Conservation (phyloP, 1,140 invertebrate species). For the Euborellia annulipes region DNA sequence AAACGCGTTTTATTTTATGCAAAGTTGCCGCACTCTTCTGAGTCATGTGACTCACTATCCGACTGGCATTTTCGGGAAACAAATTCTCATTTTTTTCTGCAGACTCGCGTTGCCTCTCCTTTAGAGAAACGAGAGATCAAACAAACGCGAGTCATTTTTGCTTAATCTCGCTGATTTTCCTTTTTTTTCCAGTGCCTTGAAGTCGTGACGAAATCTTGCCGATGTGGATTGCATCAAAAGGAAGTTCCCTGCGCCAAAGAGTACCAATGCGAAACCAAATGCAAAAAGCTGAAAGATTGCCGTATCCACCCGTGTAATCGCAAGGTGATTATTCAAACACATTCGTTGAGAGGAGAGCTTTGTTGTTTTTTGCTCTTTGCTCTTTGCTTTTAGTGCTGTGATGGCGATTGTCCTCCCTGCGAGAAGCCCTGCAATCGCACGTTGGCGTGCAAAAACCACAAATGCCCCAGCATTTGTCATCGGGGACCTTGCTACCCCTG, state of each 20-base stretch:
- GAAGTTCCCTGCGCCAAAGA: conserved; percentile 78
- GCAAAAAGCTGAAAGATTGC: conserved; percentile 64
- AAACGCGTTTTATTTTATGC: too few relatives aligned
- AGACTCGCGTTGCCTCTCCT: neutral
- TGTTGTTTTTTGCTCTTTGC: neutral
- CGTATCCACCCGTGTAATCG: conserved; percentile 73
- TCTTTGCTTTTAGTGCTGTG: conserved; percentile 49
- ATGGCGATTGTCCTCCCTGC: conserved; percentile 68
- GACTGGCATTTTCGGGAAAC: too few relatives aligned
- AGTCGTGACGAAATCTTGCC: conserved; percentile 60
- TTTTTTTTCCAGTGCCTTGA: conserved; percentile 52
- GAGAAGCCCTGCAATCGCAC: conserved; percentile 73
- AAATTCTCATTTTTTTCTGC: neutral
- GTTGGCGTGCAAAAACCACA: conserved; percentile 74
- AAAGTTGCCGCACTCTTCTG: too few relatives aligned
- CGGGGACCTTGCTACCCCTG: conserved; percentile 85
- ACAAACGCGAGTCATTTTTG: neutral
- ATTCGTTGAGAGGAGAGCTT: neutral
- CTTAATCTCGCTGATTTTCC: conserved; percentile 7
- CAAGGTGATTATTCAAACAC: conserved; percentile 41
- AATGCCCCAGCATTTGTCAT: conserved; percentile 74
- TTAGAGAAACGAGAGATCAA: conserved; percentile 1
- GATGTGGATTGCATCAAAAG: conserved; percentile 63
- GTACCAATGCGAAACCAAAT: conserved; percentile 79
- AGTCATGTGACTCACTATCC: too few relatives aligned